phyloP scores from a whole-genome alignment of 2,797 vertebrate genomes.

The Linurgus olivaceus region DNA sequence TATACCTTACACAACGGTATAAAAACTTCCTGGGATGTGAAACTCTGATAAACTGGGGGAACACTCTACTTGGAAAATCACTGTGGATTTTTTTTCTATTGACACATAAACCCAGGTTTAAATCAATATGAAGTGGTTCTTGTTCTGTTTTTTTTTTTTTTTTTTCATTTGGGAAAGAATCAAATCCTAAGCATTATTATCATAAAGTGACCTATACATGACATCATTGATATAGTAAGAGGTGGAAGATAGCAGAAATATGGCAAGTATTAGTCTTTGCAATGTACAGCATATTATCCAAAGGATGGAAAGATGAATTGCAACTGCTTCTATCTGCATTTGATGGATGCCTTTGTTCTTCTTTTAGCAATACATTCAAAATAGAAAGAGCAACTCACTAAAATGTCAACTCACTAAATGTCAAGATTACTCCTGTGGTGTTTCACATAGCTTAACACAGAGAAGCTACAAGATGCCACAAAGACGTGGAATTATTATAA shows the following conservation, averaged over 20 bases:
- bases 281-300: background rate
- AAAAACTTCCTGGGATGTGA: background rate
- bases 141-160: background rate
- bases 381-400: background rate
- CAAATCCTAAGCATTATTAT: background rate
- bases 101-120: background rate
- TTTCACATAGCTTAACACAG: background rate
- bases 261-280: background rate
- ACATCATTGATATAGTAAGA: background rate
- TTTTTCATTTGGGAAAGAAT: background rate
- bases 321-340: background rate
- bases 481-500: background rate
- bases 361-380: background rate
- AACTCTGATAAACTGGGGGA: background rate
- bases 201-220: background rate
- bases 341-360: background rate
- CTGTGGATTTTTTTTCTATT: background rate
- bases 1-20: rapidly evolving
- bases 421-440: background rate
- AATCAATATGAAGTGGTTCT: background rate
- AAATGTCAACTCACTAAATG: no score
- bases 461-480: background rate
- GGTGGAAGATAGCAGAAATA: background rate
- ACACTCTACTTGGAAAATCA: background rate
- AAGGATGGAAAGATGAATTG: background rate